Evolutionary conservation across 2,113 vertebrate species (phyloP), one percentile per base, ranked within the genome.

Genomic region (Dicerorhinus sumatrensis): DNA sequence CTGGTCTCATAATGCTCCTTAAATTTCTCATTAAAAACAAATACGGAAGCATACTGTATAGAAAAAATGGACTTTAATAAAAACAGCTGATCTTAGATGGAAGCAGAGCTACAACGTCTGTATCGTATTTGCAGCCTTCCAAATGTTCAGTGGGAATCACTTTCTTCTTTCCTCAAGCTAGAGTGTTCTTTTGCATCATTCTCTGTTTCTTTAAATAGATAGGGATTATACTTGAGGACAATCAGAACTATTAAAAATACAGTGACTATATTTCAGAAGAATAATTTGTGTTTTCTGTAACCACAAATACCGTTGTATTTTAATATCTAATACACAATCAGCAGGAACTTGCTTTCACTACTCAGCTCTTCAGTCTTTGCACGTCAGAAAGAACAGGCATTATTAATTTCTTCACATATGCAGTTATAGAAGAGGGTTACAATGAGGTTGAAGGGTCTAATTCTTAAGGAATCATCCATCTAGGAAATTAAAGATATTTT

Each of bases 161-260:
- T 96, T 77, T 77, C 39, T 46, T 94, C 48, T 80, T 92, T 82
- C 92, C 63, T 98, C 81, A 86, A 76, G 96, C 39, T 62, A 2
- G 27, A 75, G 6, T 39, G 9, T 83, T 95, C 75, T 65, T 97
- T 51, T 97, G 27, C 14, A 96, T 79, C 7, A 79, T 81, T 56
- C 8, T 5, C 1, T 91, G 58, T 5, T n/a, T 70, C 31, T 56
- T 46, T 0, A 83, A 96, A 42, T 83, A 75, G 67, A 65, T 21
- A 89, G 60, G 51, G 31, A 67, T 92, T 97, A 51, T 80, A 33
- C 92, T 39, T 82, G 56, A 89, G 14, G 79, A 75, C 56, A 97
- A 93, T 89, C 46, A 97, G 77, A 95, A 82, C 39, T 58, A 84
- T 93, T 97, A 95, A 70, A 98, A 96, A 96, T 84, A 73, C 84